Evolutionary conservation across 1,140 invertebrate species (phyloP).

Genomic region (Branchinecta lindahli): DNA sequence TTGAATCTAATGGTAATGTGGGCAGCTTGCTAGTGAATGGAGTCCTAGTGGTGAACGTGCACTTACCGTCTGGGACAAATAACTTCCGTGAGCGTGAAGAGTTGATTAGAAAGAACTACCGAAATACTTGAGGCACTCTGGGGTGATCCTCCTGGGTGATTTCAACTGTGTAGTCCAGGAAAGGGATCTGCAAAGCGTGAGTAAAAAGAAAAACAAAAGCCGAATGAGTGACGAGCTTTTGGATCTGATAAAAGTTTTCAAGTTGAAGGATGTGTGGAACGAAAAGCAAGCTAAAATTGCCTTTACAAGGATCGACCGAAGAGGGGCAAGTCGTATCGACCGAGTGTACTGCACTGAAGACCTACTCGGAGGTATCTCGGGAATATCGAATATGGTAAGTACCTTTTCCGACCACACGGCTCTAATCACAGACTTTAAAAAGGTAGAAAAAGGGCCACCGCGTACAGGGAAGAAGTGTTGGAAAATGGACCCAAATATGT

Average conservation of each 20-base stretch:
- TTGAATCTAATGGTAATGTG: too few relatives aligned
- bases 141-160: not conserved
- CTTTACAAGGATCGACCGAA: not conserved
- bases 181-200: not conserved
- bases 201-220: not conserved
- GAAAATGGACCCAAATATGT: slow-evolving; percentile 8
- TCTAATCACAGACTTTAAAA: not conserved
- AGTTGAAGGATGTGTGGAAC: not conserved
- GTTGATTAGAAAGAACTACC: not conserved
- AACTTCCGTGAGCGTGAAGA: not conserved
- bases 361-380: not conserved
- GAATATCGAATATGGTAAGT: not conserved
- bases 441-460: too few relatives aligned
- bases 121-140: not conserved
- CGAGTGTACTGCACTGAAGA: not conserved
- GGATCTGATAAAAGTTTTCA: not conserved
- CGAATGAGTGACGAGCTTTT: not conserved
- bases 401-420: not conserved
- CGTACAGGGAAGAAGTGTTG: not conserved
- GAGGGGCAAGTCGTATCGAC: not conserved
- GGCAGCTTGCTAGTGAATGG: too few relatives aligned
- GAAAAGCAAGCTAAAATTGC: not conserved
- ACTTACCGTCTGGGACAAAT: slow-evolving; percentile 1
- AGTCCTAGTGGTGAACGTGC: not conserved
- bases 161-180: not conserved